phyloP scores from a whole-genome alignment of 1,140 invertebrate genomes.

The Apis florea region DNA sequence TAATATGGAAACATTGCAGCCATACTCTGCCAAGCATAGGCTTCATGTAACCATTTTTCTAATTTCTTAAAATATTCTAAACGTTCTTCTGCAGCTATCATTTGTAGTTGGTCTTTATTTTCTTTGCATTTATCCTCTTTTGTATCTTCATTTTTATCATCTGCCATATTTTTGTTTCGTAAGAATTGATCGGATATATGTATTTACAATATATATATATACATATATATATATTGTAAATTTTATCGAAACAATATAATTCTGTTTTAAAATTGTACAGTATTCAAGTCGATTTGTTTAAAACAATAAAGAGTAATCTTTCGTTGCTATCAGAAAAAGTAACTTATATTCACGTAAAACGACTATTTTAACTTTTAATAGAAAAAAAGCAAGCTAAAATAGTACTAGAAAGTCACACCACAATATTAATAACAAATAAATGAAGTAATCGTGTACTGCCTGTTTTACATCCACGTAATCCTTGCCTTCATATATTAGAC shows the following conservation, averaged over 20 bases:
- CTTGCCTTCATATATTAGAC: background rate
- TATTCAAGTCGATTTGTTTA: background rate
- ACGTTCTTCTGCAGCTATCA: conserved; percentile 65
- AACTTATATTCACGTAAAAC: background rate
- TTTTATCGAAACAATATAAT: background rate
- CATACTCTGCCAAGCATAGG: conserved; percentile 80
- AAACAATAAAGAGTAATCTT: background rate
- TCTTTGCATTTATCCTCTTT: conserved; percentile 30
- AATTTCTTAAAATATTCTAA: conserved; percentile 80
- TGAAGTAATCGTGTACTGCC: background rate
- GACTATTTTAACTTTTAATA: background rate
- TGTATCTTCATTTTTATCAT: conserved; percentile 46
- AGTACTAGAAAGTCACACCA: background rate
- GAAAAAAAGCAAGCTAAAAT: background rate
- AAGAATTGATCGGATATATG: background rate
- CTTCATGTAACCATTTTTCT: conserved; percentile 80
- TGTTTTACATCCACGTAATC: background rate
- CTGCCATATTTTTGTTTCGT: conserved; percentile 54
- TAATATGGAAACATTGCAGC: conserved; percentile 79
- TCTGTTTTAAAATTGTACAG: background rate
- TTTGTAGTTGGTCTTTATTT: conserved; percentile 15
- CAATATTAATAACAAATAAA: background rate
- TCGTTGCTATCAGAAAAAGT: background rate
- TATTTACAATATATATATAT: background rate
- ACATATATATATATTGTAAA: background rate